Evolutionary conservation across 2,888 invertebrate species (phyloP), one percentile per base, ranked within the genome.

Genomic region (Cheilosia variabilis): DNA sequence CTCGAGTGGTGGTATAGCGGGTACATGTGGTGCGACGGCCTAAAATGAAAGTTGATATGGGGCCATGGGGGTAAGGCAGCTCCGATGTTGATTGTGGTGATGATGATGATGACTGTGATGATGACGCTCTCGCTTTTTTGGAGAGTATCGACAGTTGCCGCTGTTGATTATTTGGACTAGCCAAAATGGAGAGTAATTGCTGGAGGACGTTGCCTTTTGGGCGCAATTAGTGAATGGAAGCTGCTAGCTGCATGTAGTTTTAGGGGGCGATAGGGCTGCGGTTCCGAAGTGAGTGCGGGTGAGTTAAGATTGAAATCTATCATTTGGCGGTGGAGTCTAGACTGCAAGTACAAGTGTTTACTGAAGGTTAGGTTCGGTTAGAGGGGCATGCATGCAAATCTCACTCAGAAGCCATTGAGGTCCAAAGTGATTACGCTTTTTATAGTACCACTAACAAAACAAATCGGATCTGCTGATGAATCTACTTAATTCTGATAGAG

Each of bases 41-140:
- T 50, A 45, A 69, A 55, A 55, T 86, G 84, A 86, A 86, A 86
- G 62, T 62, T 86, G 84, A 86, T 86, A 86, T 55, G 84, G 66
- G 80, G 65, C 43, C 24, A 52, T 52, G 52, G 52, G 24, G 52
- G 52, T 66, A 79, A 76, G 69, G 34, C 66, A 73, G 62, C 55
- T 75, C 55, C 7, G 37, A 2, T 41, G 27, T 13, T 37, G 22
- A 22, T 50, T 7, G 7, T 9, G 31, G 0, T 27, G 5, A 5
- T n/a, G 47, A 1, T 50, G 19, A n/a, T 37, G 22, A 10, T 50
- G 50, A 50, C 17, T n/a, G 31, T 22, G 43, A 71, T 47, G 52
- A 68, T 81, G 80, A 75, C 65, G 75, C 37, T 66, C 60, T 68
- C 41, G 53, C 5, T 47, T 55, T 55, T 66, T 65, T 58, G 43